A percentile compares a stretch with the other conserved stretches of the same genome.
phyloP scores from a whole-genome alignment of 1,140 invertebrate genomes.

The Drosophila orena region DNA sequence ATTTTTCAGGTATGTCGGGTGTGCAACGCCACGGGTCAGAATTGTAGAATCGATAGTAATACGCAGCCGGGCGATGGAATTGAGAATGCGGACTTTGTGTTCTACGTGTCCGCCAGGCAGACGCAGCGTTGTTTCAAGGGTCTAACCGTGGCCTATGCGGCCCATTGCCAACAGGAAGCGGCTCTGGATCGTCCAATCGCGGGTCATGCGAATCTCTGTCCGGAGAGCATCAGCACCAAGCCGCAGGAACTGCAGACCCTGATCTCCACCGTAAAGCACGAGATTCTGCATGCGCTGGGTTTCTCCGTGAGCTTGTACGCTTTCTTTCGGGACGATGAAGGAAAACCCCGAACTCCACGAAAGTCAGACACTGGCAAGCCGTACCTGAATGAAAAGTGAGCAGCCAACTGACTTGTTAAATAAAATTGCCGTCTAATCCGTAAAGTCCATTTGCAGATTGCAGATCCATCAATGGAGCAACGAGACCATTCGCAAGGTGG shows the following conservation, averaged over 20 bases:
- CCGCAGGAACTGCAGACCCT: constrained; percentile 96
- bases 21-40: constrained; percentile 93
- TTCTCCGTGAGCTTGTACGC: constrained; percentile 98
- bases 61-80: constrained; percentile 89
- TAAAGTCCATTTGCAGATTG: constrained; percentile 86
- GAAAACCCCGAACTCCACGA: constrained; percentile 93
- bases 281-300: constrained; percentile 98
- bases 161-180: constrained; percentile 98
- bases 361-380: constrained; percentile 94
- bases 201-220: constrained; percentile 99
- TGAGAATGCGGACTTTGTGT: constrained; percentile 95
- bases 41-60: constrained; percentile 87
- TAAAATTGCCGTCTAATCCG: neutral
- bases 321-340: constrained; percentile 92
- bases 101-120: constrained; percentile 98
- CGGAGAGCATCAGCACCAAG: constrained; percentile 96
- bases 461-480: constrained; percentile 98
- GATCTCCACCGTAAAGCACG: constrained; percentile 98
- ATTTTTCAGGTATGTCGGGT: constrained; percentile 90
- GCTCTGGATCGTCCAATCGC: constrained; percentile 97
- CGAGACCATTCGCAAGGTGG: constrained; percentile 92
- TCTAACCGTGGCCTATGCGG: constrained; percentile 97
- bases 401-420: constrained; percentile 82
- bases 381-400: constrained; percentile 93
- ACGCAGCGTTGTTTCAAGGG: constrained; percentile 96